Evolutionary conservation across 2,797 vertebrate species (phyloP), one percentile per base, ranked within the genome.

Genomic region (Ammospiza maritima): DNA sequence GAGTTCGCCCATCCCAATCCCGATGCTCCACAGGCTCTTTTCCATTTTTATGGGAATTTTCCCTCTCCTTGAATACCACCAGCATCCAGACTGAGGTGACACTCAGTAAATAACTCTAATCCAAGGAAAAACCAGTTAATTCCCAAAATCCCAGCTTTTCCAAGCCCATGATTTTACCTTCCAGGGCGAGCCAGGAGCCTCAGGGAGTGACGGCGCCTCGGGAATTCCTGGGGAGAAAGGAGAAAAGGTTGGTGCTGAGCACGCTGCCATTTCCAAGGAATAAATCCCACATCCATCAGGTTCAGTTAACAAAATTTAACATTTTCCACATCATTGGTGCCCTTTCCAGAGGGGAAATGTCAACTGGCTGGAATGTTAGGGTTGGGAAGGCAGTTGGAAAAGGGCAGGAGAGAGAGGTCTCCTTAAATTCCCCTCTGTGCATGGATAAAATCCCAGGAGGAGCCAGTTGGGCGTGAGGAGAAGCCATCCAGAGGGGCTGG

Each of bases 141-240:
- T 44, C 44, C 44, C 44, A 44, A 44, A 44, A 19, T 44, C 44
- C 42, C 44, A 44, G 44, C 18, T 19, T 44, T 44, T 44, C 44
- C 44, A 44, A 44, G 44, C 44, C 44, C 42, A 42, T 42, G 42
- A 42, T 42, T 42, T 85, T 47, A 30, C 89, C 70, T 64, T 96
- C 78, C 66, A 99, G 99, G 99, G 98, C 2, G 97, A 98, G 18
- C 98, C 97, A 27, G 99, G 99, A 84, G 62, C 97, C 30, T 97
- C 96, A 4, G 99, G 99, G 12, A 83, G 72, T 3, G 62, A 97
- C 27, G 98, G 98, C 6, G 57, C 82, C 62, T 85, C 93, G 7
- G 99, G 99, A 64, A 36, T 96, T 57, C 88, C 87, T 29, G 99
- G 99, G 80, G 97, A 97, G 13, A 99, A 98, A 96, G 99, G 99